These are phyloP conservation scores for Beaufortia kweichowensis DNA, from an alignment of 2,113 vertebrate genomes.

Conservation along the genomic window DNA sequence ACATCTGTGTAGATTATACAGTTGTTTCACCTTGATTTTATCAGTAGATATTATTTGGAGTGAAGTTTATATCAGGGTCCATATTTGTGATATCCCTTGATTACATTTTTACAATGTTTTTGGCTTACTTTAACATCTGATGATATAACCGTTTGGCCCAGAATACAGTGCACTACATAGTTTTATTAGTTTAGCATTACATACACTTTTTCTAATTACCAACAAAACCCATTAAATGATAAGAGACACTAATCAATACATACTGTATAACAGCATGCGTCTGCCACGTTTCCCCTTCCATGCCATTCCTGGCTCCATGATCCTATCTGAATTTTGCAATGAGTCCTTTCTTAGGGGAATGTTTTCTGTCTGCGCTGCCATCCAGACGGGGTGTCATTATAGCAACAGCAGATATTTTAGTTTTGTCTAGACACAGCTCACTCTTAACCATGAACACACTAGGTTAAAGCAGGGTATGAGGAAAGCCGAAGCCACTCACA, in stretches of 20 bases:
- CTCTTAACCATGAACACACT: slow-evolving; percentile 51
- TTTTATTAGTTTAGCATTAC: not conserved
- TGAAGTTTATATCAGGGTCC: not conserved
- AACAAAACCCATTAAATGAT: not conserved
- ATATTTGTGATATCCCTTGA: not conserved
- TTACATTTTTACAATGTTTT: not conserved
- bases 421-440: slow-evolving; percentile 63
- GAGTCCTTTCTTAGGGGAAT: slow-evolving; percentile 45
- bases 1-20: not conserved
- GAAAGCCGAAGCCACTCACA: slow-evolving; percentile 41
- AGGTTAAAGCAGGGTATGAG: slow-evolving; percentile 48
- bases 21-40: not conserved
- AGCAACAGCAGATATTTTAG: slow-evolving; percentile 64
- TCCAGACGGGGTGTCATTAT: slow-evolving; percentile 64
- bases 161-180: too few relatives aligned
- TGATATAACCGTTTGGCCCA: too few relatives aligned
- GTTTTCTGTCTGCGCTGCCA: slow-evolving; percentile 48
- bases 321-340: slow-evolving; percentile 22
- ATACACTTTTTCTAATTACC: not conserved
- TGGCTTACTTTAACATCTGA: not conserved
- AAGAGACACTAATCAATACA: not conserved
- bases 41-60: not conserved
- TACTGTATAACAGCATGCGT: not conserved
- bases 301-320: slow-evolving; percentile 6
- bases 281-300: not conserved